Evolutionary conservation across 1,140 invertebrate species (phyloP), one percentile per base, ranked within the genome.

Genomic region (Pseudomyrmex concolor): DNA sequence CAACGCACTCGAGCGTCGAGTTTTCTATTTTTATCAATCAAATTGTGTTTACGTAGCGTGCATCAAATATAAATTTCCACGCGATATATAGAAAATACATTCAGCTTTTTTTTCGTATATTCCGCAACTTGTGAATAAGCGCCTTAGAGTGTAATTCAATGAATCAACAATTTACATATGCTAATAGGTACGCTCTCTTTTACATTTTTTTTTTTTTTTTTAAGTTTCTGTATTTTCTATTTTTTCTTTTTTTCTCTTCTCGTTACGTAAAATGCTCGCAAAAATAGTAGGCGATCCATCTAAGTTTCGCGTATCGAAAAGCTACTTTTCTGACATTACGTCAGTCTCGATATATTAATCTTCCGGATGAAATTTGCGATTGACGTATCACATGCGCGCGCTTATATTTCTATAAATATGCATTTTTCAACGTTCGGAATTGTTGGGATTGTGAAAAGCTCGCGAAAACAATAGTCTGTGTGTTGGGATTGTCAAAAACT

Each of bases 271-370:
- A 78, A 25, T 10, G 8, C 10, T 51, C 2, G 43, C 15, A 5
- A 78, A 45, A 70, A 70, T 59, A 64, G 34, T 34, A n/a, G 9
- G 1, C 12, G 5, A 57, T 4, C 4, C 34, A 2, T 19, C 43
- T 45, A 34, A 7, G 34, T 34, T 34, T 34, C 34, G 34, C 34
- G 34, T 34, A 7, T 34, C 34, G 5, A 34, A 34, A 34, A 34
- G 34, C 34, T 25, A 25, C 3, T 3, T 25, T 25, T 25, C 25
- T 25, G 25, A 25, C 25, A 25, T 25, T 25, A 25, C 43, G 34
- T 45, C 12, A 7, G 12, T 70, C 64, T 34, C 34, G 34, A 34
- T 59, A 70, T 78, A 34, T 70, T 59, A 15, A 78, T 70, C 59
- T 78, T 78, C 5, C 22, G 13, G 15, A 57, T 15, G 25, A 78